Conservation (phyloP, 2,888 invertebrate genomes). For the Metopia argyrocephala region DNA sequence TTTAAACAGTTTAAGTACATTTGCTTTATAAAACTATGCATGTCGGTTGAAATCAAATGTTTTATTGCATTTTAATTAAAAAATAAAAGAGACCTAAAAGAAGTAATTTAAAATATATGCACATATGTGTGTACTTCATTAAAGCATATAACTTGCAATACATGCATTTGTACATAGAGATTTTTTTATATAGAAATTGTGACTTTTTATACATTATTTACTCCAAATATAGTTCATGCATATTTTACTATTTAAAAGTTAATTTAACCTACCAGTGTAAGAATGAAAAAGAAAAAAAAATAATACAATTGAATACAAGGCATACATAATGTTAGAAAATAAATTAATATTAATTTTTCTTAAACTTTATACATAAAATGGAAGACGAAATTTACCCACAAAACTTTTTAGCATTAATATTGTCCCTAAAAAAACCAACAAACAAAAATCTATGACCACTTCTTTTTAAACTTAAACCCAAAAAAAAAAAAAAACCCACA, state of each 20-base stretch:
- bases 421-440: slow-evolving; percentile 50
- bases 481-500: slow-evolving; percentile 1
- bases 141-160: not conserved
- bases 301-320: not conserved
- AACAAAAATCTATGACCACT: slow-evolving; percentile 56
- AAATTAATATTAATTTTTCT: slow-evolving; percentile 11
- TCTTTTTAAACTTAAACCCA: slow-evolving; percentile 44
- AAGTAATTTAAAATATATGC: slow-evolving; percentile 8
- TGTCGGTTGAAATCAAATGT: not conserved
- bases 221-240: slow-evolving; percentile 51
- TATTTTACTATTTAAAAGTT: slow-evolving; percentile 49
- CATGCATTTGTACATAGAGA: not conserved
- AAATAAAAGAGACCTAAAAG: not conserved
- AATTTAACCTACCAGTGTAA: not conserved
- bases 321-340: slow-evolving; percentile 9
- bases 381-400: slow-evolving; percentile 20
- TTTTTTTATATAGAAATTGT: not conserved
- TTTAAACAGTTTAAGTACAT: too few species aligned
- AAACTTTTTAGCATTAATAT: slow-evolving; percentile 50
- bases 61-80: slow-evolving; percentile 31
- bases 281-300: slow-evolving; percentile 11
- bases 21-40: too few species aligned
- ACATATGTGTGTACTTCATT: not conserved
- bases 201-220: not conserved
- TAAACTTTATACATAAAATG: not conserved